These are phyloP conservation scores for Peromyscus maniculatus DNA, from an alignment of 2,113 vertebrate species.

Conservation along the genomic window DNA sequence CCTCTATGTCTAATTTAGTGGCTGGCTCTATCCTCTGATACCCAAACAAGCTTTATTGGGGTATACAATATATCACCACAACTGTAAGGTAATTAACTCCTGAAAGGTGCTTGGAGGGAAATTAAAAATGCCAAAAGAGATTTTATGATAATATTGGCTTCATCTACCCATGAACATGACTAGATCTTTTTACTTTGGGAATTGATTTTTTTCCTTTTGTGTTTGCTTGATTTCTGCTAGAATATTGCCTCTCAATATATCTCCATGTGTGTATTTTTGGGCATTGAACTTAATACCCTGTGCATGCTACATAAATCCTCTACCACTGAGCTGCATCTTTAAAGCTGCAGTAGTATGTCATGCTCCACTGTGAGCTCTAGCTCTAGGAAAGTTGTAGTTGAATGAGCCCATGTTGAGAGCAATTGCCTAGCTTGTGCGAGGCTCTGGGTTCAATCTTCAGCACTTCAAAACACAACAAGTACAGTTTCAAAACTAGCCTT, in stretches of 20 bases:
- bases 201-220: conserved; percentile 44
- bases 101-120: conserved; percentile 47
- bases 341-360: conserved; percentile 23
- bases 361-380: conserved; percentile 54
- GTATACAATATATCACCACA: too few relatives aligned
- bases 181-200: conserved; percentile 13
- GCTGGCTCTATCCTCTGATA: too few relatives aligned
- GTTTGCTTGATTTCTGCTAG: conserved; percentile 57
- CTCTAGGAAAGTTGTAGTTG: conserved; percentile 19
- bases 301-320: background rate
- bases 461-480: background rate
- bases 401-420: background rate
- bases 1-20: too few relatives aligned
- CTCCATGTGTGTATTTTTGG: background rate
- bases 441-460: background rate
- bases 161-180: conserved; percentile 7
- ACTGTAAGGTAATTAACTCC: conserved; percentile 19
- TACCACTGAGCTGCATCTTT: conserved; percentile 29
- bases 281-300: background rate
- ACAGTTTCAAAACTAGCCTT: conserved; percentile 7
- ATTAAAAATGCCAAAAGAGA: conserved; percentile 44
- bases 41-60: too few relatives aligned
- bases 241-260: background rate
- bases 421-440: background rate
- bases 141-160: conserved; percentile 3